Evolutionary conservation across 2,888 invertebrate species (phyloP), one percentile per base, ranked within the genome.

Genomic region (Zonitis immaculata): DNA sequence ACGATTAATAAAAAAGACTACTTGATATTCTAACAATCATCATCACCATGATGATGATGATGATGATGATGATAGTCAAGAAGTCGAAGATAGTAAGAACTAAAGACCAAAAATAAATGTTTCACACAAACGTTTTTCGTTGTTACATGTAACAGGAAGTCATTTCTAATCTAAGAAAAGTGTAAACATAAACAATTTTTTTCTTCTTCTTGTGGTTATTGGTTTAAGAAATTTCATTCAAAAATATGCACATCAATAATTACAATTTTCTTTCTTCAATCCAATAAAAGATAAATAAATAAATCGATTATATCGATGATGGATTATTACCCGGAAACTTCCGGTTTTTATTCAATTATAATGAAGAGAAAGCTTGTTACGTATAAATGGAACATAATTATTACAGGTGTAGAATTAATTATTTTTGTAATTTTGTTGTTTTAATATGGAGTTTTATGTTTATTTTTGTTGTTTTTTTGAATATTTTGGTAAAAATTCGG

Each of bases 121-220:
- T 39, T 39, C 39, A 39, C 39, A 39, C 39, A 39, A 39, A 39
- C 39, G 16, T 35, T 39, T 39, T 39, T 39, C 39, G 39, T 58
- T 58, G 39, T 62, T 56, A 55, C 57, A 53, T 52, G 56, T 54
- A 63, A 64, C 65, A 64, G 65, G 65, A 66, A 66, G 63, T 64
- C 58, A 57, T 54, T 55, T 52, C 39, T 39, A 59, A 61, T 65
- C 65, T 65, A 65, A 39, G 39, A 39, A 65, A 64, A 63, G 59
- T 61, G 59, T 63, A 62, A 44, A 43, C 45, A 49, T 48, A 51
- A 57, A 54, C 53, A 57, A 43, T 54, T 57, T 56, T 48, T 42
- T n/a, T 30, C n/a, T 30, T 30, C n/a, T 30, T 30, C 5, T 12
- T 30, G 3, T 8, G 30, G 11, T 30, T 3, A 7, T 32, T 32